Evolutionary conservation across 2,113 vertebrate species (phyloP), one percentile per base, ranked within the genome.

Genomic region (Chaetops frenatus): DNA sequence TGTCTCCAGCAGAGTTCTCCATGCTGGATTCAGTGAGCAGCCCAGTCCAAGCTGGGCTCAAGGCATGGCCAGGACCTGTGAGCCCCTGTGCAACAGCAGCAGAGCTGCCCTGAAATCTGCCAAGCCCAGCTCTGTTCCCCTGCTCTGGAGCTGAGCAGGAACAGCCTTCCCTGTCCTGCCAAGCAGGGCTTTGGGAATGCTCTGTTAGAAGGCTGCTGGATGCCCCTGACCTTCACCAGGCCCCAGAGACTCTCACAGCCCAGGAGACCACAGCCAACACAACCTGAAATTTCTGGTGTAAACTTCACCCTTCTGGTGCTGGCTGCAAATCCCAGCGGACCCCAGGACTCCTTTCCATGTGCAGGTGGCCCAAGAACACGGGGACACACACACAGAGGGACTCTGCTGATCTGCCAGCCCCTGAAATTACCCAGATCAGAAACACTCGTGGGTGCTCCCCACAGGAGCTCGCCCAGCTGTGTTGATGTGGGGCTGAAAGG

Each of bases 151-250:
- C 15, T 0, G 0, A 45, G 42, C n/a, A 80, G 71, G 24, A 81
- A 1, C 42, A 84, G n/a, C 61, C 21, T 14, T 47, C 64, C 36
- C 17, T 28, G 22, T 35, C 40, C 54, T 42, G 33, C n/a, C 2
- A 1, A 6, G 0, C 0, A 36, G 7, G 20, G 10, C 3, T 0
- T 20, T 7, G 4, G 36, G 44, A 19, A 38, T 72, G 21, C 21
- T 35, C 66, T 7, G 0, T 19, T 61, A 22, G 20, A 73, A 42
- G 17, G 12, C 8, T n/a, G 23, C 28, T 1, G 10, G 64, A 29
- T 16, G 24, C 4, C 57, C 35, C 25, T 36, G 56, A 81, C 28
- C 54, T 71, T 82, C 14, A 1, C 23, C 66, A 56, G 61, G 8
- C 50, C 7, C 0, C 70, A 73, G 48, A 38, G 50, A 47, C 12